Percentiles rank a stretch among this genome's conserved stretches.
phyloP scores from a whole-genome alignment of 2,113 vertebrate species.

The Triplophysa siluroides region DNA sequence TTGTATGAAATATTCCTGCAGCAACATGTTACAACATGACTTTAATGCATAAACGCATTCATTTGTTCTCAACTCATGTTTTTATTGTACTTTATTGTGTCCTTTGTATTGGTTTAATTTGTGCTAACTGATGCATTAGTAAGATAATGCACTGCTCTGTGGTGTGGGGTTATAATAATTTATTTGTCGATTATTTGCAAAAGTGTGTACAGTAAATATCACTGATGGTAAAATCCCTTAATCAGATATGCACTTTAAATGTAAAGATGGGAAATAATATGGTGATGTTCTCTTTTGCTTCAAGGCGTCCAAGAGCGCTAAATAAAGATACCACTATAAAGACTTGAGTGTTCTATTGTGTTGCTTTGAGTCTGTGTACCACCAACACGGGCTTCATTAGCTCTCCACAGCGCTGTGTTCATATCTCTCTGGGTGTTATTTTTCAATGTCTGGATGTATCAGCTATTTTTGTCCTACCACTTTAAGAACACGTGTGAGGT shows the following conservation, averaged over 20 bases:
- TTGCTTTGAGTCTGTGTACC: neutral
- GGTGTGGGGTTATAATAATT: constrained; percentile 22
- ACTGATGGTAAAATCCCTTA: constrained; percentile 33
- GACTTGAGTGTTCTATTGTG: neutral
- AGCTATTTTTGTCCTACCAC: neutral
- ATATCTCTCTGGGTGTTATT: neutral
- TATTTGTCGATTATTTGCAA: constrained; percentile 49
- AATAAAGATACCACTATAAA: constrained; percentile 55
- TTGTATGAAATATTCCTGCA: constrained; percentile 1
- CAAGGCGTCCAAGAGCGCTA: constrained; percentile 34
- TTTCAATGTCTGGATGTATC: neutral
- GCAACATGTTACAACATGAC: neutral
- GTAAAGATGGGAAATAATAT: constrained; percentile 14
- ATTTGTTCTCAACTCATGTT: neutral
- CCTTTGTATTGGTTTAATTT: neutral
- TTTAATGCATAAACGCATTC: neutral
- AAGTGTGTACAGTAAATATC: constrained; percentile 17
- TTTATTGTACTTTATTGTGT: neutral
- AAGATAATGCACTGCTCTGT: constrained; percentile 24
- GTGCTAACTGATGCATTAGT: constrained; percentile 8
- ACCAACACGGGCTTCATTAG: neutral
- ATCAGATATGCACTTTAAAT: constrained; percentile 68
- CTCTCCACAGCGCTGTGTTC: neutral
- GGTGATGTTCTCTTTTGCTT: constrained; percentile 23
- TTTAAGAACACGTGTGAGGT: neutral